Percentiles rank a stretch among this genome's conserved stretches.
phyloP scores from a whole-genome alignment of 2,113 vertebrate species.

The Malurus alboscapulatus region DNA sequence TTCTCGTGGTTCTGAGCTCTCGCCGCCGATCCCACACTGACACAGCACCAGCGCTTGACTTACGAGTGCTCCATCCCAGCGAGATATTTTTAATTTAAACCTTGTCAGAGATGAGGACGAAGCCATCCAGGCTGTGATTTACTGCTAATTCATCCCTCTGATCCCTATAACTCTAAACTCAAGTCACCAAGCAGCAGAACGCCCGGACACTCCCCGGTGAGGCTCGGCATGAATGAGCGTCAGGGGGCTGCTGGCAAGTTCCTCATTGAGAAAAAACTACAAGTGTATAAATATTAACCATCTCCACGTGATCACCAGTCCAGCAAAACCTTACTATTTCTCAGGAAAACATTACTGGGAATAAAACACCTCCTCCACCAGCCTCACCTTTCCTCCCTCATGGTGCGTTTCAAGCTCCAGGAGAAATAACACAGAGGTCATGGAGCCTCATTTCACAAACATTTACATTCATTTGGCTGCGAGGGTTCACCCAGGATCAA shows the following conservation, averaged over 20 bases:
- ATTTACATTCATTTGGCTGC: neutral
- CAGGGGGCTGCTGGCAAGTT: constrained; percentile 30
- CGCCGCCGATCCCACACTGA: constrained; percentile 3
- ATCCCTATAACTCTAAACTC: constrained; percentile 67
- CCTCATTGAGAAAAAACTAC: neutral
- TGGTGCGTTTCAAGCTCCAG: neutral
- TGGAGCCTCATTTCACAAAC: neutral
- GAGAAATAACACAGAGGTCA: neutral
- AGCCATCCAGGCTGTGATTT: constrained; percentile 73
- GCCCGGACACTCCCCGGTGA: constrained; percentile 7
- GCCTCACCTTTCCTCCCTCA: neutral
- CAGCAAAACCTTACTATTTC: neutral
- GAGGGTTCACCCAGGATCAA: neutral
- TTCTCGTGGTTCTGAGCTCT: constrained; percentile 14
- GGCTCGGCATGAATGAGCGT: constrained; percentile 2
- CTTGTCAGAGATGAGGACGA: constrained; percentile 34
- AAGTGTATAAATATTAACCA: neutral
- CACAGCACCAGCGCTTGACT: constrained; percentile 48
- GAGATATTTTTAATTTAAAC: constrained; percentile 72
- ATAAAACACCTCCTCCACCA: neutral
- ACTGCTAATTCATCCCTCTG: constrained; percentile 60
- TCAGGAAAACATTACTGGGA: neutral
- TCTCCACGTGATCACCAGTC: rapidly evolving
- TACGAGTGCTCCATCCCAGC: constrained; percentile 33
- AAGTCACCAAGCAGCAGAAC: constrained; percentile 61